A percentile compares a stretch with the other conserved stretches of the same genome.
These are phyloP conservation scores for Atta texana DNA, from an alignment of 1,140 invertebrate genomes.

Conservation along the genomic window DNA sequence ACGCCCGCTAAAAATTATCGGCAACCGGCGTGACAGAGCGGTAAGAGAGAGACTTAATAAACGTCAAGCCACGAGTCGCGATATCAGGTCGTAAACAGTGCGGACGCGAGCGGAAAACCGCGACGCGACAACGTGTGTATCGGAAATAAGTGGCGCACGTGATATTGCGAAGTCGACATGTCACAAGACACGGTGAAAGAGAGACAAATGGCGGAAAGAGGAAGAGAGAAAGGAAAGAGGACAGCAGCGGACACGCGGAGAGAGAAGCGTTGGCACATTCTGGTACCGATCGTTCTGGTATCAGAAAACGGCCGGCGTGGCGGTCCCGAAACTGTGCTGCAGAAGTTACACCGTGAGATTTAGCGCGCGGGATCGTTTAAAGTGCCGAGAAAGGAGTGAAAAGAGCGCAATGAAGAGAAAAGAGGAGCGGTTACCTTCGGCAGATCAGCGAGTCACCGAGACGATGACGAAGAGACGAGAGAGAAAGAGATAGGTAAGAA, in stretches of 20 bases:
- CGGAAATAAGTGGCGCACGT: conserved; percentile 52
- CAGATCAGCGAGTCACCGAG: conserved; percentile 22
- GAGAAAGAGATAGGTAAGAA: too few relatives aligned
- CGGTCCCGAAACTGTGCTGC: not conserved
- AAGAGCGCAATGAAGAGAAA: conserved; percentile 20
- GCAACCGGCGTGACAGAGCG: not conserved
- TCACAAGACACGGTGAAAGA: conserved; percentile 51
- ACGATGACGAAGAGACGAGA: conserved; percentile 5
- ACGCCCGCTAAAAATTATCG: not conserved
- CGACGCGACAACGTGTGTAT: conserved; percentile 35
- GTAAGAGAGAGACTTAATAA: conserved; percentile 18
- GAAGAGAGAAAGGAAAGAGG: conserved; percentile 28
- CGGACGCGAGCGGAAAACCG: conserved; percentile 43
- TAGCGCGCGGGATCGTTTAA: conserved; percentile 7
- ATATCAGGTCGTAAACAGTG: conserved; percentile 17
- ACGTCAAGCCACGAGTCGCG: not conserved
- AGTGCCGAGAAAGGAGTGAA: conserved; percentile 29
- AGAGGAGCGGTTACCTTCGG: conserved; percentile 41
- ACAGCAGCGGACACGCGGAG: not conserved
- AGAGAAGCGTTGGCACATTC: conserved; percentile 39
- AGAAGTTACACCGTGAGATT: not conserved
- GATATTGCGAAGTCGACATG: conserved; percentile 61
- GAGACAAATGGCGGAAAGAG: conserved; percentile 1
- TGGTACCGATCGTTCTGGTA: conserved; percentile 21
- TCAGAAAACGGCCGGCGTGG: not conserved